These are phyloP conservation scores for Herminia tarsipennalis DNA, from an alignment of 2,888 invertebrate species.

Conservation along the genomic window DNA sequence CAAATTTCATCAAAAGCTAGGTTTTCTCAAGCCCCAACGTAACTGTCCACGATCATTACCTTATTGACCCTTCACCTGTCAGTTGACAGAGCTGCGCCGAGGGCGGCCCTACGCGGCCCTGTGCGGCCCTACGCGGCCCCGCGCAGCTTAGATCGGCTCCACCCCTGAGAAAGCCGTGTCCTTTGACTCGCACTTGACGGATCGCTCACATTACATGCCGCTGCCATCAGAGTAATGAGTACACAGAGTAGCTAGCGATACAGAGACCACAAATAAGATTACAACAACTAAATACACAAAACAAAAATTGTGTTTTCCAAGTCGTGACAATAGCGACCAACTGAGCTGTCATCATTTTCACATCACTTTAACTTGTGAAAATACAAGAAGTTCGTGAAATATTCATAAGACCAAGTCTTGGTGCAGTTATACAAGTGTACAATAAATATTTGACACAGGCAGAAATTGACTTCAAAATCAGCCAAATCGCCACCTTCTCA, in stretches of 20 bases:
- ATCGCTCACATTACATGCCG: slow-evolving; percentile 73
- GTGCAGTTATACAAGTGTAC: too few species aligned
- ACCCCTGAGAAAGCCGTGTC: slow-evolving; percentile 75
- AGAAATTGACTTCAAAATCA: too few species aligned
- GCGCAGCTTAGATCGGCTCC: slow-evolving; percentile 28
- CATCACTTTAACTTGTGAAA: too few species aligned
- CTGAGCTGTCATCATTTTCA: too few species aligned
- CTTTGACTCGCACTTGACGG: slow-evolving; percentile 72
- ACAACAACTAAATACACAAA: neutral
- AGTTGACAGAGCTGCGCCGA: slow-evolving; percentile 54
- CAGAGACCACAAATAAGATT: slow-evolving; percentile 10
- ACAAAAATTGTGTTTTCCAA: neutral
- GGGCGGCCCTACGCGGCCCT: slow-evolving; percentile 45
- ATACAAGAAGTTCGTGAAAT: too few species aligned
- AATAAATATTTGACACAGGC: too few species aligned
- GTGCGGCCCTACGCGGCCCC: slow-evolving; percentile 28
- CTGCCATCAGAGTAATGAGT: slow-evolving; percentile 70
- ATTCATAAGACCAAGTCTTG: too few species aligned
- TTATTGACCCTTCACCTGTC: slow-evolving; percentile 45
- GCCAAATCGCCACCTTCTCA: too few species aligned
- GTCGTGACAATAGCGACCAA: too few species aligned
- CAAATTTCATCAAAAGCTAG: too few species aligned
- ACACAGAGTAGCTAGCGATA: slow-evolving; percentile 40
- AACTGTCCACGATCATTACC: slow-evolving; percentile 7
- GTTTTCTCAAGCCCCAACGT: neutral